phyloP scores from a whole-genome alignment of 2,113 vertebrate genomes.

The Paradoxurus hermaphroditus region DNA sequence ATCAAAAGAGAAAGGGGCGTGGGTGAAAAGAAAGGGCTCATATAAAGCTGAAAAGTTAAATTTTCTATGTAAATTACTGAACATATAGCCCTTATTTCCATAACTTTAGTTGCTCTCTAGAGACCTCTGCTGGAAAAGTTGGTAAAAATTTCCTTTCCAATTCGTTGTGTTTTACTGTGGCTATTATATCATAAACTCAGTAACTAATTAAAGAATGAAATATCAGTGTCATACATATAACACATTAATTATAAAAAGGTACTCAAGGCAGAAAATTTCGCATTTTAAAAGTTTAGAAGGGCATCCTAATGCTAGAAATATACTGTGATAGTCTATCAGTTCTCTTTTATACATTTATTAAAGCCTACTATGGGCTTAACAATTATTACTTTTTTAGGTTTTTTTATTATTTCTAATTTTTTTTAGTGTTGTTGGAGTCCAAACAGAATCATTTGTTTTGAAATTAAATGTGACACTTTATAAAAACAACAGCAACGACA shows the following conservation, averaged over 20 bases:
- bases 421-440: background rate
- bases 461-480: constrained; percentile 33
- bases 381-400: constrained; percentile 1
- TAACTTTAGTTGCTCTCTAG: constrained; percentile 58
- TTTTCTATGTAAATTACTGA: constrained; percentile 61
- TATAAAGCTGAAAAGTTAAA: constrained; percentile 53
- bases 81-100: constrained; percentile 15
- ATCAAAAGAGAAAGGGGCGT: constrained; percentile 73
- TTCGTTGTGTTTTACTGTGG: constrained; percentile 32
- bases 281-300: constrained; percentile 10
- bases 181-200: background rate
- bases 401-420: constrained; percentile 13
- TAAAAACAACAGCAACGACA: background rate
- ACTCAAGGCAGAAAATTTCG: background rate
- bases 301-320: background rate
- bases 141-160: background rate
- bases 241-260: background rate
- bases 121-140: constrained; percentile 61
- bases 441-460: constrained; percentile 54
- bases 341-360: background rate
- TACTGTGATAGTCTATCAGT: background rate
- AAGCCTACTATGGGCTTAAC: background rate
- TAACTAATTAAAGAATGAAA: constrained; percentile 36
- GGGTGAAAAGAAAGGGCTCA: constrained; percentile 55
- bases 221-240: constrained; percentile 26